phyloP scores from a whole-genome alignment of 2,797 vertebrate species.

The Thalassophryne amazonica region DNA sequence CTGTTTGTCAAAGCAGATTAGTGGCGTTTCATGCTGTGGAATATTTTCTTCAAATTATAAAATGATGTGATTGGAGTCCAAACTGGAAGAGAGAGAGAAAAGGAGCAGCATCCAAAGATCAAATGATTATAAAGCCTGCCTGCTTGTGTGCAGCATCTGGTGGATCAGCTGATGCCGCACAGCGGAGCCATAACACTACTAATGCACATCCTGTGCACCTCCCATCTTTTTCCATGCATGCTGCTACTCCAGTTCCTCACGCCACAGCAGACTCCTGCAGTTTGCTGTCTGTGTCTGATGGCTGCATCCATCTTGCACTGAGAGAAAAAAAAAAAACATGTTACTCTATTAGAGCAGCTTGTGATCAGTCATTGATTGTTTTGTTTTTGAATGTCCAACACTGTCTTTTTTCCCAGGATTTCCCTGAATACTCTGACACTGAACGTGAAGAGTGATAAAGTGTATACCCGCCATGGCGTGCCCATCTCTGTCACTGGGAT shows the following conservation, averaged over 20 bases:
- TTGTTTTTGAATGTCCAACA: too few relatives aligned
- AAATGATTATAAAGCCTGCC: too few relatives aligned
- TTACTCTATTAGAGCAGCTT: background rate
- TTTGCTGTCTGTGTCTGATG: background rate
- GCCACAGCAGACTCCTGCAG: background rate
- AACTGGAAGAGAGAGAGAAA: too few relatives aligned
- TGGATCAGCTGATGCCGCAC: too few relatives aligned
- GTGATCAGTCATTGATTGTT: background rate
- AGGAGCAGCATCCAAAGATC: too few relatives aligned
- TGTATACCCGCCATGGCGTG: slow-evolving; percentile 91
- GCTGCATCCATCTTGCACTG: background rate
- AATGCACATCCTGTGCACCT: background rate
- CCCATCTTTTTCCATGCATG: background rate
- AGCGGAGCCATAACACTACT: background rate
- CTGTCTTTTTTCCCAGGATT: too few relatives aligned
- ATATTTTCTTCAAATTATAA: too few relatives aligned
- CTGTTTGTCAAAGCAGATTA: too few relatives aligned
- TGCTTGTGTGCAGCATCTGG: too few relatives aligned
- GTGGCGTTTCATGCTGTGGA: too few relatives aligned
- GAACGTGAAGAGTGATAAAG: slow-evolving; percentile 93
- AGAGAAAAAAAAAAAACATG: slow-evolving; percentile 1
- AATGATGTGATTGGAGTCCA: too few relatives aligned
- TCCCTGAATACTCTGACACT: slow-evolving; percentile 91
- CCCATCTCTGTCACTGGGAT: slow-evolving; percentile 93
- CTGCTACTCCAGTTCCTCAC: background rate